These are phyloP conservation scores for Pelobates cultripes DNA, from an alignment of 2,797 vertebrate genomes.

Conservation along the genomic window DNA sequence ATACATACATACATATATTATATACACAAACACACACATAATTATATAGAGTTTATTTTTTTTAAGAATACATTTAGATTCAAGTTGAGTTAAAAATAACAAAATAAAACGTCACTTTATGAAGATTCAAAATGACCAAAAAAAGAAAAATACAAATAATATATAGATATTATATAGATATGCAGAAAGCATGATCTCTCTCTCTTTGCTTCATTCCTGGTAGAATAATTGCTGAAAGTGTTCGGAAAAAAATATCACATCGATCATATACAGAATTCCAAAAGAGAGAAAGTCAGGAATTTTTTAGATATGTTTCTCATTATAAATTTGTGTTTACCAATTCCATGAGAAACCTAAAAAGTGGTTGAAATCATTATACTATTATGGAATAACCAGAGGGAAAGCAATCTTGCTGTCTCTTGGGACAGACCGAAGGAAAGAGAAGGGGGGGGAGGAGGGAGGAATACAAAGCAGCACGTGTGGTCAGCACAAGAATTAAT, in stretches of 20 bases:
- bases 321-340: constrained; percentile 27
- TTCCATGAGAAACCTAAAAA: constrained; percentile 36
- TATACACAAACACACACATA: too few relatives aligned
- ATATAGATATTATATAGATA: too few relatives aligned
- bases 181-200: neutral
- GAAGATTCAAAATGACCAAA: too few relatives aligned
- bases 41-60: too few relatives aligned
- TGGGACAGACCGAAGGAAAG: neutral
- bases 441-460: too few relatives aligned
- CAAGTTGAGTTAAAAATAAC: too few relatives aligned
- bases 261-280: neutral
- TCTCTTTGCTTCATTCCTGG: neutral
- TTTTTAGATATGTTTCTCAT: constrained; percentile 28
- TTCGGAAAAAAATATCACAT: neutral
- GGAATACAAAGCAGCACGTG: constrained; percentile 6
- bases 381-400: constrained; percentile 33
- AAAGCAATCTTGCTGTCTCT: constrained; percentile 7
- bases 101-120: too few relatives aligned
- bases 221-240: neutral
- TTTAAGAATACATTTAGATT: too few relatives aligned
- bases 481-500: constrained; percentile 18
- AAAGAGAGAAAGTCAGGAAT: neutral
- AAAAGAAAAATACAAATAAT: too few relatives aligned
- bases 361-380: constrained; percentile 25
- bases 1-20: too few relatives aligned